phyloP scores from a whole-genome alignment of 2,888 invertebrate genomes.

The Nomada lathburiana region DNA sequence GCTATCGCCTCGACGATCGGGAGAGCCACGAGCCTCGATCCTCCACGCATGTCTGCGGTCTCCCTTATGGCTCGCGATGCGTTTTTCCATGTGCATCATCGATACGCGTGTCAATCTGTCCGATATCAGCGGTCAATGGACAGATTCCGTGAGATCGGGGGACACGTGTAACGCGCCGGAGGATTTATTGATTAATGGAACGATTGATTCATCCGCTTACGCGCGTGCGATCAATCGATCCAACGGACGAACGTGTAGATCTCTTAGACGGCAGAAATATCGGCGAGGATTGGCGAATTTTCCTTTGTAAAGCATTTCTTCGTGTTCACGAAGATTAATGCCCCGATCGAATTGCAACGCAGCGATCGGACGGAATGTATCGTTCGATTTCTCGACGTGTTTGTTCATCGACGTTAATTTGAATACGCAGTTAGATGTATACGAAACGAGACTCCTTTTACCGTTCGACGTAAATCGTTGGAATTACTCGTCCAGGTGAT shows the following conservation, averaged over 20 bases:
- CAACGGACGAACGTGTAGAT: too few relatives aligned
- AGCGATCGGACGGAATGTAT: not conserved
- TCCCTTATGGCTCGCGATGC: conserved; percentile 37
- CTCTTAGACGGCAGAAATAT: too few relatives aligned
- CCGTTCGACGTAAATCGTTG: conserved; percentile 14
- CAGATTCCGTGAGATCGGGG: conserved; percentile 8
- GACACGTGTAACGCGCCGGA: not conserved
- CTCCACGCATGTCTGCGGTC: conserved; percentile 50
- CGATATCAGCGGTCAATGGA: conserved; percentile 34
- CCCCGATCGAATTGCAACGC: not conserved
- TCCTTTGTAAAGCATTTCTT: not conserved
- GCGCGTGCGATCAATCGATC: too few relatives aligned
- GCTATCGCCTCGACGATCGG: conserved; percentile 64
- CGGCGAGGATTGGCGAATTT: not conserved
- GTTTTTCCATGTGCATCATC: conserved; percentile 40
- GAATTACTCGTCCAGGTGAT: conserved; percentile 20
- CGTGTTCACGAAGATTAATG: not conserved
- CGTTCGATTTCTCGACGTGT: not conserved
- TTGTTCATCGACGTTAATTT: conserved; percentile 17
- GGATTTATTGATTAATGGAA: not conserved
- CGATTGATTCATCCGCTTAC: not conserved
- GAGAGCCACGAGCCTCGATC: conserved; percentile 62
- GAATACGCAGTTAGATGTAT: not conserved
- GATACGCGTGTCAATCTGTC: conserved; percentile 15
- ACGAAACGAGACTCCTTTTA: not conserved